Conservation (phyloP, 2,113 vertebrate species). For the Psilopsiagon aurifrons region DNA sequence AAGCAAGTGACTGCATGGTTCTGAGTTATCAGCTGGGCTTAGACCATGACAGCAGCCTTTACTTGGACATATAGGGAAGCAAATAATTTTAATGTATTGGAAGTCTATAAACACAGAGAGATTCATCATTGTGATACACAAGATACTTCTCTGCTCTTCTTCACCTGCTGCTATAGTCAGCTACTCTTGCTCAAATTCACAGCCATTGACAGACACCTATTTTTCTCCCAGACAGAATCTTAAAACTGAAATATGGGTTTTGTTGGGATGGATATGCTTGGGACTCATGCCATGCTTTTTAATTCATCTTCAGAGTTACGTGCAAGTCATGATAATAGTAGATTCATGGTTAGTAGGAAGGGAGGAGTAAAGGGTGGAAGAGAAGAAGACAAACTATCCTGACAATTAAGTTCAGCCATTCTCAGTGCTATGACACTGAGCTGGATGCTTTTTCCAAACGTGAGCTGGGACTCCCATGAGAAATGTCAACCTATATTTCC, state of each 20-base stretch:
- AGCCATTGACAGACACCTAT: slow-evolving; percentile 9
- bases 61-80: neutral
- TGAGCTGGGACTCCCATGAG: neutral
- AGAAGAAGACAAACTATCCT: neutral
- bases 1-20: neutral
- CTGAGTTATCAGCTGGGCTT: neutral
- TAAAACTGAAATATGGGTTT: slow-evolving; percentile 39
- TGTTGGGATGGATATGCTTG: slow-evolving; percentile 10
- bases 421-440: neutral
- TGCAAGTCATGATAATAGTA: neutral
- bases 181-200: slow-evolving; percentile 32
- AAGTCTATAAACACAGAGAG: neutral
- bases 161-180: slow-evolving; percentile 27
- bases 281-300: neutral
- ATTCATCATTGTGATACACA: slow-evolving; percentile 6
- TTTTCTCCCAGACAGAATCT: slow-evolving; percentile 3
- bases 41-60: neutral
- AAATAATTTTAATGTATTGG: slow-evolving; percentile 30
- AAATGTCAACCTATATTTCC: neutral
- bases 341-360: neutral
- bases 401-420: neutral
- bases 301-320: neutral
- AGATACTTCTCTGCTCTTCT: slow-evolving; percentile 17
- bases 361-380: neutral
- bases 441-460: neutral